Percentiles rank a stretch among this genome's conserved stretches.
These are phyloP conservation scores for Anagyrus pseudococci DNA, from an alignment of 2,888 invertebrate genomes.

Conservation along the genomic window DNA sequence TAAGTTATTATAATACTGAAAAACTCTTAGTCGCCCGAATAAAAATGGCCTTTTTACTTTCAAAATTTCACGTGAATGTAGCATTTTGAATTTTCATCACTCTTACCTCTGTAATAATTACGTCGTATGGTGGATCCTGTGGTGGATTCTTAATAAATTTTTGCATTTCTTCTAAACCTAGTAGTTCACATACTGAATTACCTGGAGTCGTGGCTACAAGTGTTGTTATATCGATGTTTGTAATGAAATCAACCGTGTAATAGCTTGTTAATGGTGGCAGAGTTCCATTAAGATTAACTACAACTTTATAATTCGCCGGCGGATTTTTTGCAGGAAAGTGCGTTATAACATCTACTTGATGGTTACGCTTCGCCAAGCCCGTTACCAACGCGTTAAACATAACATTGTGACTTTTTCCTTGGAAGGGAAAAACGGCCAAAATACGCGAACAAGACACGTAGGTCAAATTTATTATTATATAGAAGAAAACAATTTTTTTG, in stretches of 20 bases:
- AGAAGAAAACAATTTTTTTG: too few relatives aligned
- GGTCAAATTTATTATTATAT: too few relatives aligned
- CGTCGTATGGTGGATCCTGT: constrained; percentile 46
- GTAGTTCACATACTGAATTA: constrained; percentile 40
- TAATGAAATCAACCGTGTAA: neutral
- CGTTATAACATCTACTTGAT: constrained; percentile 59
- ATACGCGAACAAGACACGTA: too few relatives aligned
- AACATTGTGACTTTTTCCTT: constrained; percentile 62
- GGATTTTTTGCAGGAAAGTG: constrained; percentile 53
- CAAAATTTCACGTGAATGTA: too few relatives aligned
- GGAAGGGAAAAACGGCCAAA: constrained; percentile 60
- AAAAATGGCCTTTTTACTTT: too few relatives aligned
- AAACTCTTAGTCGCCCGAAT: too few relatives aligned
- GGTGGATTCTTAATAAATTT: constrained; percentile 46
- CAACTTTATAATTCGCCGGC: constrained; percentile 53
- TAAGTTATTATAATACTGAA: too few relatives aligned
- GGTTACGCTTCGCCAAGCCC: constrained; percentile 60
- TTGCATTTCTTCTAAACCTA: constrained; percentile 43
- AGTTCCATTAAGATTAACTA: constrained; percentile 47
- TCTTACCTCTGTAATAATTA: constrained; percentile 49
- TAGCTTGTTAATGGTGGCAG: too few relatives aligned
- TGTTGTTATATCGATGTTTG: constrained; percentile 7
- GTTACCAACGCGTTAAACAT: constrained; percentile 60
- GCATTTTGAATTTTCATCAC: neutral
- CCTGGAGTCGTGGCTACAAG: constrained; percentile 28